Conservation (phyloP, 2,797 vertebrate genomes). For the Petrocephalus sullivani region DNA sequence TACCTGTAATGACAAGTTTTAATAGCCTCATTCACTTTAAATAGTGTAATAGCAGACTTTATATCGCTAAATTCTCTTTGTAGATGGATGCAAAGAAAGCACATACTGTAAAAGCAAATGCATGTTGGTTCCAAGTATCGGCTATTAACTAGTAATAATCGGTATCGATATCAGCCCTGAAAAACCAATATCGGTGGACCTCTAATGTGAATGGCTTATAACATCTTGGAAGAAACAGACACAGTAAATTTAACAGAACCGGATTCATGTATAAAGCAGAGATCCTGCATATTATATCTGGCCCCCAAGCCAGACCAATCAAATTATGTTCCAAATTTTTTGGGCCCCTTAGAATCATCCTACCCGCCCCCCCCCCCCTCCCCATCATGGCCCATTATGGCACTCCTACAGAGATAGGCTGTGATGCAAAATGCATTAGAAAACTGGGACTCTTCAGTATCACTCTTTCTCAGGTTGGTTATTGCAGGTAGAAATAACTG, state of each 20-base stretch:
- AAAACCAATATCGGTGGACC: no score
- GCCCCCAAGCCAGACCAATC: background rate
- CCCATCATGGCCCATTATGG: background rate
- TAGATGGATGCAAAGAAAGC: no score
- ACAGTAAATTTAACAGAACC: constrained; percentile 1
- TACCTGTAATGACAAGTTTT: no score
- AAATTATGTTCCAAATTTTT: background rate
- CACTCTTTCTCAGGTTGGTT: background rate
- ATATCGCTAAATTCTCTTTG: no score
- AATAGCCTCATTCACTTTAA: no score
- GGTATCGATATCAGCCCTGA: no score
- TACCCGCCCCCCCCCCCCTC: background rate
- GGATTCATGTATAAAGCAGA: constrained; percentile 37
- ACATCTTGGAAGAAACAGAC: background rate
- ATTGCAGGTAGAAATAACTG: background rate
- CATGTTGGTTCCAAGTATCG: no score
- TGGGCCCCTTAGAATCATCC: background rate
- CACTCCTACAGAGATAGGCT: background rate
- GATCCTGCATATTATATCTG: background rate
- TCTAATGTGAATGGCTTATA: background rate
- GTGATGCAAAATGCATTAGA: background rate
- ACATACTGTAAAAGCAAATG: no score
- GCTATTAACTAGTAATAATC: no score
- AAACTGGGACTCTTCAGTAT: background rate
- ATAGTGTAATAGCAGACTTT: no score